Conservation (phyloP, 1,140 invertebrate genomes). For the Archivesica marissinica region DNA sequence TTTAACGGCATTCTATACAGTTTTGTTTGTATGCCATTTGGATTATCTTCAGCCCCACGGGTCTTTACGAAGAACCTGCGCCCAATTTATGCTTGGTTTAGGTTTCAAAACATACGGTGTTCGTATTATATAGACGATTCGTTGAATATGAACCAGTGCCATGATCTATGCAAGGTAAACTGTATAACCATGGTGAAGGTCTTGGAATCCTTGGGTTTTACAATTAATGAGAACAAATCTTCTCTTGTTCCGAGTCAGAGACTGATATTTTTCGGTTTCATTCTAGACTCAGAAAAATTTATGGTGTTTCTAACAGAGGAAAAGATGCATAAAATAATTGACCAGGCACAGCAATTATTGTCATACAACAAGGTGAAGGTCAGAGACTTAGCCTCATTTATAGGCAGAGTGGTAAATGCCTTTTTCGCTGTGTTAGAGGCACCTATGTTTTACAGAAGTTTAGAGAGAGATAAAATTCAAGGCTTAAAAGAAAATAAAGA, state of each 20-base stretch:
- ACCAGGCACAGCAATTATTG: too few species aligned
- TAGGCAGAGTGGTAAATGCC: constrained; percentile 8
- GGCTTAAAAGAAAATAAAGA: too few species aligned
- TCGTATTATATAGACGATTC: constrained; percentile 58
- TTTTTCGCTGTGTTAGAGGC: constrained; percentile 49
- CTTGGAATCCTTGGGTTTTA: not conserved
- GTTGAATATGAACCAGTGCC: constrained; percentile 41
- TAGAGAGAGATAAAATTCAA: constrained; percentile 8
- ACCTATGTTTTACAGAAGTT: not conserved
- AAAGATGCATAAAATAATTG: not conserved
- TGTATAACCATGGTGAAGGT: too few species aligned
- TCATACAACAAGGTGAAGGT: not conserved
- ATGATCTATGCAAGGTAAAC: not conserved
- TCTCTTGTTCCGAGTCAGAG: not conserved
- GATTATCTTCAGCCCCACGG: not conserved
- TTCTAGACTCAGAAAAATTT: constrained; percentile 34
- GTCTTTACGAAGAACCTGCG: constrained; percentile 39
- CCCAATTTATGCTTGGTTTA: constrained; percentile 54
- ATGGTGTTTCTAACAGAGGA: constrained; percentile 40
- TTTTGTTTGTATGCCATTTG: constrained; percentile 4
- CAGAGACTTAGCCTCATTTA: constrained; percentile 41
- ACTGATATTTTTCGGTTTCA: constrained; percentile 31
- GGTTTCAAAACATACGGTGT: constrained; percentile 42
- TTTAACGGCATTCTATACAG: not conserved
- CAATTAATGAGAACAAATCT: not conserved